A percentile compares a stretch with the other conserved stretches of the same genome.
Evolutionary conservation across 2,113 vertebrate species (phyloP).

Genomic region (Malaclemys terrapin): DNA sequence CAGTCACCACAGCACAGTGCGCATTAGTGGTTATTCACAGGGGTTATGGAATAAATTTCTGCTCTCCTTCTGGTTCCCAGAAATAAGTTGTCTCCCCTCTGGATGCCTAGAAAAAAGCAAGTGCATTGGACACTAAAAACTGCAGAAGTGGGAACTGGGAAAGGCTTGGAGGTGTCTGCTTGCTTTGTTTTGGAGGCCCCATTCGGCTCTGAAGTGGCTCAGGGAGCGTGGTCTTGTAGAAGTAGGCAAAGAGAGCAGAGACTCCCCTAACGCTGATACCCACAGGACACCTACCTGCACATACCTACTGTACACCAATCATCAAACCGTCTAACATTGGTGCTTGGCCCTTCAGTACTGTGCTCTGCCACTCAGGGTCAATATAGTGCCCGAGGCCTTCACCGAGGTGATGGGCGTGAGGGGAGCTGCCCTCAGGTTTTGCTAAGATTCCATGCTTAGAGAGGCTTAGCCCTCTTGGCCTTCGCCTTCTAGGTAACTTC

Average conservation of each 20-base stretch:
- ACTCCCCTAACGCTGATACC: not conserved
- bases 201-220: not conserved
- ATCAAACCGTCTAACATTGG: not conserved
- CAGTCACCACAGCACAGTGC: no score
- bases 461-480: not conserved
- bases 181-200: not conserved
- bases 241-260: accelerated
- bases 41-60: not conserved
- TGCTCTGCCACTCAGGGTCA: not conserved
- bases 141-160: not conserved
- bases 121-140: not conserved
- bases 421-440: not conserved
- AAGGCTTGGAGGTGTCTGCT: accelerated
- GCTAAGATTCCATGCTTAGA: not conserved
- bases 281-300: not conserved
- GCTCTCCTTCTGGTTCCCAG: not conserved
- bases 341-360: not conserved
- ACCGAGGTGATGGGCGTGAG: no score
- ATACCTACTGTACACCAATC: constrained; percentile 36
- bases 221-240: accelerated
- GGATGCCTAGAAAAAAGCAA: no score
- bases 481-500: no score
- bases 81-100: not conserved
- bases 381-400: no score
- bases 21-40: not conserved